These are phyloP conservation scores for Diloba caeruleocephala DNA, from an alignment of 2,888 invertebrate species.

Conservation along the genomic window DNA sequence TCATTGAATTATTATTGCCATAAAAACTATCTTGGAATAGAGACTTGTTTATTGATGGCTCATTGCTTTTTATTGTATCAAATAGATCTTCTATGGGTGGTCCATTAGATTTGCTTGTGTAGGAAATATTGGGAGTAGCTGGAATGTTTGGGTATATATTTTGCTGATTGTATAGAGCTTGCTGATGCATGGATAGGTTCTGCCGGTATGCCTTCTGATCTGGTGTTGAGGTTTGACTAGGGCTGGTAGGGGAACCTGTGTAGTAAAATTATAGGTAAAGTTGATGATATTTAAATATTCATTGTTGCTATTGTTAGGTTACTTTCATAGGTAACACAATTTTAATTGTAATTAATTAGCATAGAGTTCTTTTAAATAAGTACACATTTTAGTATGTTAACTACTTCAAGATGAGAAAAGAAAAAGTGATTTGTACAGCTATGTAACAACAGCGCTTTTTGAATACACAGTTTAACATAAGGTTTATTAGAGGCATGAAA, in stretches of 20 bases:
- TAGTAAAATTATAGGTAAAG: slow-evolving; percentile 9
- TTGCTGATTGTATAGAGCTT: slow-evolving; percentile 82
- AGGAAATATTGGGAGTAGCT: slow-evolving; percentile 74
- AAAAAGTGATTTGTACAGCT: no score
- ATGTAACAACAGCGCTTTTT: no score
- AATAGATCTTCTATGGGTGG: slow-evolving; percentile 92
- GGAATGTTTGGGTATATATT: slow-evolving; percentile 67
- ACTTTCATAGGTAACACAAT: no score
- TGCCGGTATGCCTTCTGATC: slow-evolving; percentile 85
- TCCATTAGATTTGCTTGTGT: slow-evolving; percentile 89
- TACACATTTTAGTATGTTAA: no score
- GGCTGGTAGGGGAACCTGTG: slow-evolving; percentile 83
- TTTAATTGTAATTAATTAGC: no score
- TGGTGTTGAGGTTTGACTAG: slow-evolving; percentile 81
- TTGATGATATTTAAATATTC: no score
- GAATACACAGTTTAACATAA: no score
- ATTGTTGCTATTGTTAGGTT: no score
- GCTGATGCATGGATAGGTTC: slow-evolving; percentile 84
- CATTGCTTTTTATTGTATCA: slow-evolving; percentile 89
- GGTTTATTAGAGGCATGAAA: no score
- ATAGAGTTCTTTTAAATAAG: no score
- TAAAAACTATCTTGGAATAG: slow-evolving; percentile 83
- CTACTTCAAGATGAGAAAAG: no score
- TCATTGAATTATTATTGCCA: slow-evolving; percentile 73
- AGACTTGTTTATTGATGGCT: slow-evolving; percentile 77